phyloP scores from a whole-genome alignment of 2,888 invertebrate genomes.

The Noctua fimbriata region DNA sequence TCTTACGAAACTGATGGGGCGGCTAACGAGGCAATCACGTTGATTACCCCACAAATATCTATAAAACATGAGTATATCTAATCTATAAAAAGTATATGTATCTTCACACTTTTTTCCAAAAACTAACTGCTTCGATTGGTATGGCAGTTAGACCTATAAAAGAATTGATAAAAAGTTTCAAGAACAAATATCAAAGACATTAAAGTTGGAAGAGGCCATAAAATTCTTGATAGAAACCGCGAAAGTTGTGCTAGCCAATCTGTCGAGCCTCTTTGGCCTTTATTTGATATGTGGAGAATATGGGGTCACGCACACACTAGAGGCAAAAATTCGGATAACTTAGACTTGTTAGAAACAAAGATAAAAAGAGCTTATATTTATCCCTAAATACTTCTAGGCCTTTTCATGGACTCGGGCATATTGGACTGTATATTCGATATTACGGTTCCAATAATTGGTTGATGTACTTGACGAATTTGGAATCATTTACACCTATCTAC shows the following conservation, averaged over 20 bases:
- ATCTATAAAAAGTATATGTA: neutral
- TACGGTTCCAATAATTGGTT: neutral
- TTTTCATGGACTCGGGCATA: conserved; percentile 3
- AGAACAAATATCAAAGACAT: conserved; percentile 35
- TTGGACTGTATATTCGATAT: neutral
- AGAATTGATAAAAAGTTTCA: conserved; percentile 57
- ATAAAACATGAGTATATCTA: neutral
- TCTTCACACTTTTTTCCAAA: conserved; percentile 7
- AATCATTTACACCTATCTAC: neutral
- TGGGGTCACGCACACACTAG: conserved; percentile 40
- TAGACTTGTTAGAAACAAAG: conserved; percentile 27
- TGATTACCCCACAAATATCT: neutral
- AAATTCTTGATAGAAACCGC: conserved; percentile 33
- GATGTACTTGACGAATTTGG: neutral
- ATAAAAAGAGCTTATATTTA: conserved; percentile 24
- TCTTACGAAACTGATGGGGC: conserved; percentile 26
- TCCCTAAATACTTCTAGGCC: conserved; percentile 1
- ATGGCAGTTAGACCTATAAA: conserved; percentile 25
- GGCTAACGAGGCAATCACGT: conserved; percentile 3
- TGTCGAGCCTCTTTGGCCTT: conserved; percentile 29
- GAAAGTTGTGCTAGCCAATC: conserved; percentile 52
- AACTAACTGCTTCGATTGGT: conserved; percentile 11
- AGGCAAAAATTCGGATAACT: conserved; percentile 41
- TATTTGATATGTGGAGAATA: conserved; percentile 34
- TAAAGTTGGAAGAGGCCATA: conserved; percentile 50